A percentile compares a stretch with the other conserved stretches of the same genome.
Evolutionary conservation across 1,140 invertebrate species (phyloP).

Genomic region (Pemphigus obesinymphae): DNA sequence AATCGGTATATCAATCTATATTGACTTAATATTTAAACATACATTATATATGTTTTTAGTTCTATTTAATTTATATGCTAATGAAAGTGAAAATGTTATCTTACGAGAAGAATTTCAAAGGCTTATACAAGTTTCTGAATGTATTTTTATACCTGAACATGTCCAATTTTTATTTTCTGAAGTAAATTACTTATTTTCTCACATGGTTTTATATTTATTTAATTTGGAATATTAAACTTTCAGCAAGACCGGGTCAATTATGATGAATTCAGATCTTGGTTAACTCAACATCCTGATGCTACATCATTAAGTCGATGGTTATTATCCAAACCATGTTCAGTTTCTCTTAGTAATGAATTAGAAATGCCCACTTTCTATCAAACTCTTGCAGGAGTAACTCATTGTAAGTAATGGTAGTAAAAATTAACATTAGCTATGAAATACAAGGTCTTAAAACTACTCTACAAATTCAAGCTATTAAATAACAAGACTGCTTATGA

Average conservation of each 20-base stretch:
- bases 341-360: constrained; percentile 69
- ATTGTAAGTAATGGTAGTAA: constrained; percentile 58
- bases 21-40: constrained; percentile 34
- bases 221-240: constrained; percentile 42
- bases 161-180: constrained; percentile 18
- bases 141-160: constrained; percentile 26
- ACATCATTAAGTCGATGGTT: constrained; percentile 79
- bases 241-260: constrained; percentile 60
- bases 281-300: constrained; percentile 63
- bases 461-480: too few species aligned
- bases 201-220: not conserved
- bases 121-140: constrained; percentile 22
- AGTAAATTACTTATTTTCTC: not conserved
- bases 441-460: too few species aligned
- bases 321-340: constrained; percentile 60
- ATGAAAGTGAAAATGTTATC: constrained; percentile 71
- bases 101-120: constrained; percentile 67
- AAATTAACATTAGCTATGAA: not conserved
- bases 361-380: constrained; percentile 89
- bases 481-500: too few species aligned
- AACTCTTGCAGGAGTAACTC: constrained; percentile 83
- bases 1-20: constrained; percentile 14
- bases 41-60: constrained; percentile 56
- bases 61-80: constrained; percentile 79
- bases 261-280: constrained; percentile 70